Base-by-base conservation (phyloP, 1,140 invertebrate species). In the Drosophila ambigua region DNA sequence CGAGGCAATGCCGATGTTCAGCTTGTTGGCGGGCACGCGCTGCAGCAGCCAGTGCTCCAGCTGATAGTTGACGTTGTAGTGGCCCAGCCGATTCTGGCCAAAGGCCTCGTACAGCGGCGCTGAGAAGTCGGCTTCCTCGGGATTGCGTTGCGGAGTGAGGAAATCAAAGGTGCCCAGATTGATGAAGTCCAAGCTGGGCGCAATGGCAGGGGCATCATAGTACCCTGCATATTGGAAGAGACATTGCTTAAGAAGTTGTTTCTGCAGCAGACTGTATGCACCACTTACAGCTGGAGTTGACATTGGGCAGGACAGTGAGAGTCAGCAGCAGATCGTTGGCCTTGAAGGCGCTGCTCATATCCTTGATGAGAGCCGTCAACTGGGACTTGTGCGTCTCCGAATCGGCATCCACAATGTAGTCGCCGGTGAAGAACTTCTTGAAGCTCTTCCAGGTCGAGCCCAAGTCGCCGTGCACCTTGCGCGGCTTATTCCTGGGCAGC, bases 141-240 rank as follows among this genome's bases (percentile, higher is more conserved):
- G 94, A 83, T 95, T 96, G 9, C 96, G 93, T 53, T 94, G 93
- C 0, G 96, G 95, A 2, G 95, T 97, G 63, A 95, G 93, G 83
- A 95, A 96, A 91, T 98, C 97, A 67, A 96, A 97, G 0, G 96
- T 93, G 80, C 95, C 94, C 3, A 98, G 81, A 67, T 96, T 96
- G 9, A 98, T 94, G 20, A 96, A 94, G 68, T 98, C 97, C 28
- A 98, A 91, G 77, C 95, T 93, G n/a, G 94, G 94, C 8, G 94
- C 93, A 46, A 98, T 92, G 6, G 94, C 92, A 9, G 94, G 94
- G 0, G 95, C 94, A 83, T 98, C 96, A 78, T 94, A 97, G 80
- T 96, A 97, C 61, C 95, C 96, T 96, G 95, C 2, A 13, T 75
- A 95, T 96, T 23, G 94, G 94, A 55, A 73, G 77, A 65, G 62